Base-by-base conservation (phyloP, 2,797 vertebrate species). In the Sebastes flavidus region DNA sequence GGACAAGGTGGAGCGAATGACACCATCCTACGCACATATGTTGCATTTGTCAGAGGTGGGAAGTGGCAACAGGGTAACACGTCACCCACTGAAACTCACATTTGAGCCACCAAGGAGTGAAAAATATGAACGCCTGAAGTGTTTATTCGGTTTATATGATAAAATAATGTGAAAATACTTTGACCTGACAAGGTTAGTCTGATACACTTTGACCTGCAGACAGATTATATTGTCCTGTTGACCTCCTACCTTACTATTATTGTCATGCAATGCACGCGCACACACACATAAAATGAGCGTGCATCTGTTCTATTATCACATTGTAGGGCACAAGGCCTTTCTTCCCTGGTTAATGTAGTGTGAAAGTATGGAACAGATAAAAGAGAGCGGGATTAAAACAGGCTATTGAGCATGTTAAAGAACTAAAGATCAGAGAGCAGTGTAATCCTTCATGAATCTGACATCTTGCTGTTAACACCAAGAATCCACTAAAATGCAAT, bases 321-420 rank as follows among this genome's bases (percentile, higher is more conserved):
- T 4, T 3, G 63, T 14, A 71, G 59, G 20, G 24, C 25, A 65
- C 16, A 56, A 74, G 38, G 70, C 16, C 78, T 80, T 63, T 56
- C 14, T 42, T 24, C 70, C 66, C 55, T 73, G 18, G 30, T 75
- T 77, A 81, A 84, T 80, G 69, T 61, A 62, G 78, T 83, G 80
- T 91, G 78, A 85, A 86, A 76, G 58, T 72, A 75, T 72, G 65
- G 30, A 73, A 78, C 81, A 81, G 79, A 89, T 79, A 71, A 81
- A 78, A 78, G 81, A 62, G 49, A 66, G 32, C 14, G 1, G 77
- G 73, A 85, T 77, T 88, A 85, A 78, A 87, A 52, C 34, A 74
- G 72, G 24, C 71, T 69, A 56, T 62, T 75, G 77, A 81, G 72
- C 59, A 46, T 74, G 55, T 84, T 84, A 65, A 79, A 73, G 65